Percentiles rank a stretch among this genome's conserved stretches.
phyloP scores from a whole-genome alignment of 1,140 invertebrate genomes.

The Drosophila miranda region DNA sequence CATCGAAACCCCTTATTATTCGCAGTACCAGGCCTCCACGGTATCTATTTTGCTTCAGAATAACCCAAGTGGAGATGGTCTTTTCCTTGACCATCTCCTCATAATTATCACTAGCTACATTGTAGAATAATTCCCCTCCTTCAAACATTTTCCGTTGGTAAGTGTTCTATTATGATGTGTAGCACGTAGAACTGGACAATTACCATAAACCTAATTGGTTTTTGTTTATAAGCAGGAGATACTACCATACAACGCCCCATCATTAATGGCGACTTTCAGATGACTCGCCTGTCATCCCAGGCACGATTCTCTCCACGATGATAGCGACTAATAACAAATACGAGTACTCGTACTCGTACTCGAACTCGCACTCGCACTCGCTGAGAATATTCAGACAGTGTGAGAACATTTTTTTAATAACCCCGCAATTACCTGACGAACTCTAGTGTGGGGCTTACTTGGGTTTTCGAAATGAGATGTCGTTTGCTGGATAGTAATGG shows the following conservation, averaged over 20 bases:
- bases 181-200: slow-evolving; percentile 38
- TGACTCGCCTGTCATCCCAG: slow-evolving; percentile 64
- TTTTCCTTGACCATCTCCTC: too few relatives aligned
- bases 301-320: slow-evolving; percentile 50
- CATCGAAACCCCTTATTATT: too few relatives aligned
- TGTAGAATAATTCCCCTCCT: not conserved
- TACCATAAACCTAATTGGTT: slow-evolving; percentile 55
- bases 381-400: slow-evolving; percentile 54
- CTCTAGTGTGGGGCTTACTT: slow-evolving; percentile 42
- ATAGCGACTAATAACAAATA: slow-evolving; percentile 42
- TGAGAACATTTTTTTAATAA: slow-evolving; percentile 69
- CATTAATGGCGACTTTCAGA: slow-evolving; percentile 72
- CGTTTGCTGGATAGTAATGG: slow-evolving; percentile 34
- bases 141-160: not conserved
- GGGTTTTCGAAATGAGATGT: slow-evolving; percentile 57
- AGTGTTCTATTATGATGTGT: slow-evolving; percentile 32
- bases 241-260: slow-evolving; percentile 38
- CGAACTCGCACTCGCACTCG: not conserved
- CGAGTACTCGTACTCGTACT: not conserved
- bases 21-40: too few relatives aligned
- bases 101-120: not conserved
- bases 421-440: slow-evolving; percentile 63
- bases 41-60: too few relatives aligned
- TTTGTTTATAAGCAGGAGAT: slow-evolving; percentile 24
- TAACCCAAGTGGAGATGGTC: too few relatives aligned